Percentiles rank a stretch among this genome's conserved stretches.
Evolutionary conservation across 2,888 invertebrate species (phyloP).

Genomic region (Caradrina kadenii): DNA sequence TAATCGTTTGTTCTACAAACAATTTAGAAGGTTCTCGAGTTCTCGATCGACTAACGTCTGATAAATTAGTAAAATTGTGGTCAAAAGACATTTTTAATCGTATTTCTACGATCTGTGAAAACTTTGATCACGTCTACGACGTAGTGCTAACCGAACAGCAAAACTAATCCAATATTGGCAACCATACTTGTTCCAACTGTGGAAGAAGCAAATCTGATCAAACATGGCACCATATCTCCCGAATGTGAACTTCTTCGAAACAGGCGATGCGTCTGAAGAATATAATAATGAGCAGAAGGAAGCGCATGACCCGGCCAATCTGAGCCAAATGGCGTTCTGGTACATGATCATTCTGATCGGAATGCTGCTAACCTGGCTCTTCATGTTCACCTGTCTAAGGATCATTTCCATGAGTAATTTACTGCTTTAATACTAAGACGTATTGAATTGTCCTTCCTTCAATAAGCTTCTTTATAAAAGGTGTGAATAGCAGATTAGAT

Average conservation of each 20-base stretch:
- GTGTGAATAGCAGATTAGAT: constrained; percentile 16
- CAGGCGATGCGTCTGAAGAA: constrained; percentile 44
- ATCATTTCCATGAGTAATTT: constrained; percentile 77
- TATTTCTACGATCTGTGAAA: background rate
- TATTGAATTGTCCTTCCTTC: constrained; percentile 3
- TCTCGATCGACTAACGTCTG: background rate
- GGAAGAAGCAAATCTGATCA: constrained; percentile 12
- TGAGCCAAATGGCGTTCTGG: constrained; percentile 81
- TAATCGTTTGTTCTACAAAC: constrained; percentile 53
- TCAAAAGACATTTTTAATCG: background rate
- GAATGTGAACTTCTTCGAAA: constrained; percentile 48
- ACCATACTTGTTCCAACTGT: background rate
- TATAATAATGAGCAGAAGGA: constrained; percentile 56
- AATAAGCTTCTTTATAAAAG: background rate
- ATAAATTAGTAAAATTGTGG: background rate
- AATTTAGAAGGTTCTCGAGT: constrained; percentile 47
- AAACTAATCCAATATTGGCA: background rate
- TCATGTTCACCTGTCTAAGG: constrained; percentile 81
- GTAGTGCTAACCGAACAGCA: background rate
- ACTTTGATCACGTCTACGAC: background rate
- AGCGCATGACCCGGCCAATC: constrained; percentile 53
- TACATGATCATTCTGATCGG: constrained; percentile 79
- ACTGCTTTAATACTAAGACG: background rate
- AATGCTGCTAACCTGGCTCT: constrained; percentile 81
- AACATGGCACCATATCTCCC: constrained; percentile 81